Conservation (phyloP, 2,113 vertebrate genomes). For the Microtus pennsylvanicus region DNA sequence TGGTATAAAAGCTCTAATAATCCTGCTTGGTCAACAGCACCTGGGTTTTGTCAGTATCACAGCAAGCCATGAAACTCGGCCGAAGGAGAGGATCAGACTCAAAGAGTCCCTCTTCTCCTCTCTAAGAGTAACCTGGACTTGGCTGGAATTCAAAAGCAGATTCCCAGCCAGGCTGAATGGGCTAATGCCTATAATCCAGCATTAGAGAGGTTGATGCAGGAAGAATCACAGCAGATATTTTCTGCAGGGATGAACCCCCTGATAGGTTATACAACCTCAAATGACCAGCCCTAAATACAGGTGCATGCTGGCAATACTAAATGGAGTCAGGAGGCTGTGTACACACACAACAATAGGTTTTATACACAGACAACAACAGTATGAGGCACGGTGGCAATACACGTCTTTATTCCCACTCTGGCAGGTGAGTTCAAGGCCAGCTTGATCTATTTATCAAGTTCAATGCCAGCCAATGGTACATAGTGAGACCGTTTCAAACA, state of each 20-base stretch:
- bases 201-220: neutral
- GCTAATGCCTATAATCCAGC: neutral
- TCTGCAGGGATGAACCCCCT: neutral
- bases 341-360: neutral
- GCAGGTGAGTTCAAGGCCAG: neutral
- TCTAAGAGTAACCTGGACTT: neutral
- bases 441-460: neutral
- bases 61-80: neutral
- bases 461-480: neutral
- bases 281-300: neutral
- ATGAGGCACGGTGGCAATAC: neutral
- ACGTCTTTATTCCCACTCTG: neutral
- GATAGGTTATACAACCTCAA: neutral
- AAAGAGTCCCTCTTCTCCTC: neutral
- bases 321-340: neutral
- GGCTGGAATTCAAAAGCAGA: slow-evolving; percentile 35
- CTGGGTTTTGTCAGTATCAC: neutral
- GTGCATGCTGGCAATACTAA: neutral
- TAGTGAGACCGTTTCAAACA: neutral
- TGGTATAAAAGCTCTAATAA: neutral
- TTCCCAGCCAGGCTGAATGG: neutral
- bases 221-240: neutral
- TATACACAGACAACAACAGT: neutral
- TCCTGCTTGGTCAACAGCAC: neutral
- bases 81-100: neutral